Percentiles rank a stretch among this genome's conserved stretches.
These are phyloP conservation scores for Trypoxylus dichotomus DNA, from an alignment of 1,140 invertebrate species.

Conservation along the genomic window DNA sequence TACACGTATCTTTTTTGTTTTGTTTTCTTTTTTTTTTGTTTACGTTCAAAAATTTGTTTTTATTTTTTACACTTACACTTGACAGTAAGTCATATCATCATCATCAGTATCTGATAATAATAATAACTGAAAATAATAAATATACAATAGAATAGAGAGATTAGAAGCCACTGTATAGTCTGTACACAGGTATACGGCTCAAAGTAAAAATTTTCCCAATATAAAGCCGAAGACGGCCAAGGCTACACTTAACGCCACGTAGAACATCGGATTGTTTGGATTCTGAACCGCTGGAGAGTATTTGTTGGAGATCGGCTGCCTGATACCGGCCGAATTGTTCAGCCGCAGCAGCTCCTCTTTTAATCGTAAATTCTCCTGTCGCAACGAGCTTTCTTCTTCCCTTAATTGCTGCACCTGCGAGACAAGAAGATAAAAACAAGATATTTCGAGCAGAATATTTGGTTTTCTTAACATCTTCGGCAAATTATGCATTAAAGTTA, in stretches of 20 bases:
- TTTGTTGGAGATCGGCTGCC: conserved; percentile 49
- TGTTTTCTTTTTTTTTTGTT: background rate
- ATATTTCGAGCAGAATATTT: too few relatives aligned
- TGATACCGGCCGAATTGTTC: conserved; percentile 48
- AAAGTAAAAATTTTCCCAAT: conserved; percentile 63
- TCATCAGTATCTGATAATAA: too few relatives aligned
- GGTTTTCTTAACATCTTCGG: too few relatives aligned
- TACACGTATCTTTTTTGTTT: background rate
- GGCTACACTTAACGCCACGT: conserved; percentile 57
- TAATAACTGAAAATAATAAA: conserved; percentile 33
- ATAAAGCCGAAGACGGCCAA: conserved; percentile 60
- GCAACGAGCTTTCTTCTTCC: conserved; percentile 73
- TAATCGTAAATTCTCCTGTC: conserved; percentile 79
- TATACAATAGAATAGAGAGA: conserved; percentile 34
- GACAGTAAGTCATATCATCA: conserved; percentile 26
- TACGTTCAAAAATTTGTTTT: conserved; percentile 24
- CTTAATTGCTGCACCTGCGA: conserved; percentile 57
- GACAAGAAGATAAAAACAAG: too few relatives aligned
- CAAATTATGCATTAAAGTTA: too few relatives aligned
- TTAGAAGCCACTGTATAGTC: conserved; percentile 35
- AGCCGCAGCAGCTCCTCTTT: conserved; percentile 66
- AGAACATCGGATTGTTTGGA: conserved; percentile 57
- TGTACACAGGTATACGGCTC: conserved; percentile 43
- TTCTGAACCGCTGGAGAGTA: conserved; percentile 50
- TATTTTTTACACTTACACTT: conserved; percentile 24